Percentiles rank a stretch among this genome's conserved stretches.
Conservation (phyloP, 1,140 invertebrate genomes). For the Neodiprion fabricii region DNA sequence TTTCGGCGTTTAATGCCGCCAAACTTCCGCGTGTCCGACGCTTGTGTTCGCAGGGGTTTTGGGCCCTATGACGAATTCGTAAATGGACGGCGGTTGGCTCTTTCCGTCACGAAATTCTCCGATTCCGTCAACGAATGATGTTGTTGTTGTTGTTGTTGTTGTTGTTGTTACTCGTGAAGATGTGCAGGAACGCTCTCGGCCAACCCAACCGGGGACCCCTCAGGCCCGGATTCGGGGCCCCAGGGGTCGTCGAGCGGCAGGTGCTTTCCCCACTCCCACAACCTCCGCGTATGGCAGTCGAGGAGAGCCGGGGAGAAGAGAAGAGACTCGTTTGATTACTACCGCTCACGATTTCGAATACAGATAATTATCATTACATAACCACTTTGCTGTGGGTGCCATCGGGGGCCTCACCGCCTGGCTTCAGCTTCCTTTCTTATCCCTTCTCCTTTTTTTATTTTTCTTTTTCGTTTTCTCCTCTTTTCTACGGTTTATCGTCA, state of each 20-base stretch:
- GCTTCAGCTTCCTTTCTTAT: not conserved
- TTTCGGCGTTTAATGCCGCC: not conserved
- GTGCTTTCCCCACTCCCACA: not conserved
- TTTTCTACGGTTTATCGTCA: not conserved
- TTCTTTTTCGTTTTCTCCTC: not conserved
- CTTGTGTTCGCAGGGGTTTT: too few species aligned
- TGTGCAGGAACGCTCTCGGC: not conserved
- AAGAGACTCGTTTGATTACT: slow-evolving; percentile 41
- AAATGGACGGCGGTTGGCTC: not conserved
- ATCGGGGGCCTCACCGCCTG: not conserved
- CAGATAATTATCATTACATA: slow-evolving; percentile 45
- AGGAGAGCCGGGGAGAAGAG: slow-evolving; percentile 10
- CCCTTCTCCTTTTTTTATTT: slow-evolving; percentile 8
- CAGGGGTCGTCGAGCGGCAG: slow-evolving; percentile 19
- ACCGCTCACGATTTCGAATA: slow-evolving; percentile 37
- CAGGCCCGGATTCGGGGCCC: slow-evolving; percentile 26
- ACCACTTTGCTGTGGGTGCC: slow-evolving; percentile 33
- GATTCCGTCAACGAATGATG: too few species aligned
- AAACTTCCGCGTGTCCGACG: slow-evolving; percentile 19
- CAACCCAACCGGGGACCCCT: not conserved
- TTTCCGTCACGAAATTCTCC: slow-evolving; percentile 13
- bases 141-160: not conserved
- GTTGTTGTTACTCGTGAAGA: not conserved
- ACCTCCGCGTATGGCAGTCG: not conserved
- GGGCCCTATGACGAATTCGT: too few species aligned